These are phyloP conservation scores for Forficula auricularia DNA, from an alignment of 1,140 invertebrate genomes.

Conservation along the genomic window DNA sequence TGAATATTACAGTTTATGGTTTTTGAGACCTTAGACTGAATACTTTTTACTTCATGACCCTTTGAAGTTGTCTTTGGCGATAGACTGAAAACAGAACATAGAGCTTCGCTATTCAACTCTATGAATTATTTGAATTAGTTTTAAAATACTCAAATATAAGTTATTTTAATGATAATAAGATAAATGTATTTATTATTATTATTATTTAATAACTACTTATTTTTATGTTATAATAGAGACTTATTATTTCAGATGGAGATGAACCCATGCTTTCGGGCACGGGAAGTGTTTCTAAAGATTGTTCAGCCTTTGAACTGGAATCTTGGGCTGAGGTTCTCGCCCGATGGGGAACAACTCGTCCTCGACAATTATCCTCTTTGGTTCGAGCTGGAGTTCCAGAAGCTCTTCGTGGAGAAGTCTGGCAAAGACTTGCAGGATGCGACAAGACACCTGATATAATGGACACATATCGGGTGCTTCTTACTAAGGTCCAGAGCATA, in stretches of 20 bases:
- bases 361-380: slow-evolving; percentile 56
- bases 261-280: slow-evolving; percentile 91
- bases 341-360: slow-evolving; percentile 52
- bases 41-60: no score
- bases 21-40: no score
- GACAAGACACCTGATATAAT: slow-evolving; percentile 69
- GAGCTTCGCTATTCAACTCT: no score
- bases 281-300: slow-evolving; percentile 90
- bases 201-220: no score
- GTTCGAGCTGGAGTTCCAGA: slow-evolving; percentile 85
- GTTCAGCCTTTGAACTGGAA: slow-evolving; percentile 75
- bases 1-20: no score
- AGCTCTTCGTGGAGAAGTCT: slow-evolving; percentile 88
- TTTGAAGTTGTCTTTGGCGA: no score
- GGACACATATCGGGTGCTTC: slow-evolving; percentile 78
- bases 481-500: slow-evolving; percentile 54
- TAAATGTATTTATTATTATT: no score
- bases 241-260: slow-evolving; percentile 54
- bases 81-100: no score
- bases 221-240: no score
- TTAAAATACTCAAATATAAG: no score
- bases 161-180: no score
- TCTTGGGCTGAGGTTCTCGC: slow-evolving; percentile 81
- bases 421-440: slow-evolving; percentile 81
- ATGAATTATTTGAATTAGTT: no score